Base-by-base conservation (phyloP, 2,888 invertebrate genomes). In the Megastigmus dorsalis region DNA sequence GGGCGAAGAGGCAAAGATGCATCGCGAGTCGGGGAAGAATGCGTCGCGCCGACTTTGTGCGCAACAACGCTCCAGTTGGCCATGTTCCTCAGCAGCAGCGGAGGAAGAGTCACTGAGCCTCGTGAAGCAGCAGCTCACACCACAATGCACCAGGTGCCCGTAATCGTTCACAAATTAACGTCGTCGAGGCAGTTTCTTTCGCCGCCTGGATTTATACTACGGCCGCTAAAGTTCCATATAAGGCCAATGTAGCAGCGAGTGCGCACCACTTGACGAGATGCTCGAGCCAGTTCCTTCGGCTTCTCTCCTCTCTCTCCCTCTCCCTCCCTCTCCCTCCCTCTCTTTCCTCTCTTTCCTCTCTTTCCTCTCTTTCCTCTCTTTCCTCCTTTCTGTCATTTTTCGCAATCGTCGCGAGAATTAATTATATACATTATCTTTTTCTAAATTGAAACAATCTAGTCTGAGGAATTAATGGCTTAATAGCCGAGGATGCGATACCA, bases 101-200 rank as follows among this genome's bases (percentile, higher is more conserved):
- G 70, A 73, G 69, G 69, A 77, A 73, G 72, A 70, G 78, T 66
- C 62, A 33, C 15, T 28, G 50, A 28, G 38, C 41, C n/a, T n/a
- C n/a, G n/a, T n/a, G n/a, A n/a, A n/a, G n/a, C n/a, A n/a, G n/a
- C n/a, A n/a, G n/a, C n/a, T n/a, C n/a, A n/a, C 18, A 59, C 52
- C 15, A 63, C 48, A 73, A 70, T 77, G 79, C 79, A 82, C 82
- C 86, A 85, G 85, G 85, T 86, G 86, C 83, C 81, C 82, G 85
- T 86, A 86, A 87, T 87, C 85, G 86, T 84, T 87, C 86, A 83
- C 84, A 84, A 86, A 85, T 86, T 85, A 87, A 87, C 84, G 85
- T 86, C 82, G 84, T 80, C 79, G 71, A 79, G 80, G 81, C 83
- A 82, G 83, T 84, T 86, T 86, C 84, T 85, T 86, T 80, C 75